Conservation (phyloP, 2,888 invertebrate species). For the Drosophila pseudotakahashii region DNA sequence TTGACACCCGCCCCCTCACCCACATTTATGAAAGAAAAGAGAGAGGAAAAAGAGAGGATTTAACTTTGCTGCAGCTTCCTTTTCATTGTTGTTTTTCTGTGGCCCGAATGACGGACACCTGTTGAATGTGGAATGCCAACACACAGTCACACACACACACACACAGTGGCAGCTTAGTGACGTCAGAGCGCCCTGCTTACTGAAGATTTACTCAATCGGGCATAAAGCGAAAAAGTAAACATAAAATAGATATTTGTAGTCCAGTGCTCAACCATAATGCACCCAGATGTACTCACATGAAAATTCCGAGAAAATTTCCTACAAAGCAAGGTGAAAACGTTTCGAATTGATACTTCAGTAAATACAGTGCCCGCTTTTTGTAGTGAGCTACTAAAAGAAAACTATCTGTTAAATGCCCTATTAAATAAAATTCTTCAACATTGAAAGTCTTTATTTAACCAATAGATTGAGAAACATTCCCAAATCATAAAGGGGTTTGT, state of each 20-base stretch:
- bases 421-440: not conserved
- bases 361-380: not conserved
- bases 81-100: constrained; percentile 15
- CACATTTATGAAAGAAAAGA: not conserved
- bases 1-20: constrained; percentile 21
- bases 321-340: not conserved
- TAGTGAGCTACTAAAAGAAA: not conserved
- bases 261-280: constrained; percentile 1
- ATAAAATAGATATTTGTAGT: not conserved
- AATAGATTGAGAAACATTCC: no score
- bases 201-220: constrained; percentile 17
- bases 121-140: constrained; percentile 17
- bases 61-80: constrained; percentile 36
- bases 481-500: no score
- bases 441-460: not conserved
- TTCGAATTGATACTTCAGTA: not conserved
- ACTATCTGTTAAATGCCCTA: not conserved
- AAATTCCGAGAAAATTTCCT: constrained; percentile 1
- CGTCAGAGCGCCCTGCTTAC: constrained; percentile 15
- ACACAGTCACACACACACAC: constrained; percentile 1
- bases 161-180: constrained; percentile 5
- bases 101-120: constrained; percentile 23
- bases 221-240: constrained; percentile 20
- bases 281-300: constrained; percentile 4
- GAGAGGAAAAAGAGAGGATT: constrained; percentile 12